Percentiles rank a stretch among this genome's conserved stretches.
phyloP scores from a whole-genome alignment of 2,113 vertebrate species.

The Atlantisia rogersi region DNA sequence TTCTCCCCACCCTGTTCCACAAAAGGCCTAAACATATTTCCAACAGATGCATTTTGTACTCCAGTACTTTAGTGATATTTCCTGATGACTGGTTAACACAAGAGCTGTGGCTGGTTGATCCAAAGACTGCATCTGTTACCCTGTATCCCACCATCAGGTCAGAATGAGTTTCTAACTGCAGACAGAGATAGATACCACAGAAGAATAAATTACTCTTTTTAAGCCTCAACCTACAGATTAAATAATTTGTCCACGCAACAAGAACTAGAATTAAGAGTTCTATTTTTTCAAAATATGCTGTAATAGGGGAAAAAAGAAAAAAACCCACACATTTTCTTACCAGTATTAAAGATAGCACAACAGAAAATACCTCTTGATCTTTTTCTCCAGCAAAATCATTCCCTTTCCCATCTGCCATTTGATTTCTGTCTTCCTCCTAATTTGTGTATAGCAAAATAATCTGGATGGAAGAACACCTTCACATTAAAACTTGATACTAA shows the following conservation, averaged over 20 bases:
- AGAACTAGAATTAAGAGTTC: neutral
- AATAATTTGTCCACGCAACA: neutral
- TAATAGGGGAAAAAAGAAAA: accelerated
- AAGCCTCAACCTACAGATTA: neutral
- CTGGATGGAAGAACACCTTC: neutral
- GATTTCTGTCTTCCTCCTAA: neutral
- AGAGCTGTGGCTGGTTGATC: constrained; percentile 38
- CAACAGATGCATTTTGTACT: constrained; percentile 29
- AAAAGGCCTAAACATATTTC: constrained; percentile 11
- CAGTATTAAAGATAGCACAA: neutral
- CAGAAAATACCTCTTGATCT: neutral
- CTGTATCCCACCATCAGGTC: neutral
- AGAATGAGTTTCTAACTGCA: neutral
- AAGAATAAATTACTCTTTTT: neutral
- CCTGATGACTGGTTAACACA: constrained; percentile 19
- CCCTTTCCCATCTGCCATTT: neutral
- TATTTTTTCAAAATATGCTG: neutral
- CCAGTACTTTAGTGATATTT: constrained; percentile 22
- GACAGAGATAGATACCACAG: neutral
- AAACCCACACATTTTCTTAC: neutral
- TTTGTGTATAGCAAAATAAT: neutral
- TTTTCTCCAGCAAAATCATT: neutral
- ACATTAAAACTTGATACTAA: neutral
- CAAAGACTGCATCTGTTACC: constrained; percentile 43
- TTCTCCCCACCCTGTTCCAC: neutral